A percentile compares a stretch with the other conserved stretches of the same genome.
phyloP scores from a whole-genome alignment of 2,888 invertebrate species.

The Chrysomela aeneicollis region DNA sequence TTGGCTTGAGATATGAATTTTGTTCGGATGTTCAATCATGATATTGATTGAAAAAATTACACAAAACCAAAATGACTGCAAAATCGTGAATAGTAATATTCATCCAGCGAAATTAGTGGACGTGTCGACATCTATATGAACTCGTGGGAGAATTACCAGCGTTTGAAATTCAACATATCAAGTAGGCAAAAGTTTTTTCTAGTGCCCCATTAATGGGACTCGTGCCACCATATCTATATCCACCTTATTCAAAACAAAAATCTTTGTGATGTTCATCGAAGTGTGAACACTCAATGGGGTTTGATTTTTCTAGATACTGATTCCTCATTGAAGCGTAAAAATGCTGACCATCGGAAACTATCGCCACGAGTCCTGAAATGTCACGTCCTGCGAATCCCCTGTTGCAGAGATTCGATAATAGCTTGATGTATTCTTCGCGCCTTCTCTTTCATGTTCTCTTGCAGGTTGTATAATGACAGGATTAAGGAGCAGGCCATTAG shows the following conservation, averaged over 20 bases:
- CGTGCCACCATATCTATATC: no score
- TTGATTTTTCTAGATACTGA: not conserved
- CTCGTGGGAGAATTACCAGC: no score
- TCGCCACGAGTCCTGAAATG: not conserved
- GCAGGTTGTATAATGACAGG: slow-evolving; percentile 57
- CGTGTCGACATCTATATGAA: no score
- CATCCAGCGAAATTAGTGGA: no score
- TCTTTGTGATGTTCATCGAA: not conserved
- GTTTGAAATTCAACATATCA: no score
- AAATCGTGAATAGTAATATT: no score
- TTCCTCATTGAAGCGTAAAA: slow-evolving; percentile 1
- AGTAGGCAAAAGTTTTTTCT: not conserved
- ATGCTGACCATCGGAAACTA: slow-evolving; percentile 10
- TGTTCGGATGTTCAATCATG: no score
- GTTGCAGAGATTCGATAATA: slow-evolving; percentile 34
- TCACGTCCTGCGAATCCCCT: not conserved
- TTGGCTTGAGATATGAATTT: no score
- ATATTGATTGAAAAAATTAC: no score
- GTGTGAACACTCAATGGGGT: not conserved
- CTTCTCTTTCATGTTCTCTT: slow-evolving; percentile 34
- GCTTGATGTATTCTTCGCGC: slow-evolving; percentile 36
- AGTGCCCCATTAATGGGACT: no score
- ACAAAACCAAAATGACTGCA: no score
- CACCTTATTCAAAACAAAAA: not conserved
- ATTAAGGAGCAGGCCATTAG: slow-evolving; percentile 59